phyloP scores from a whole-genome alignment of 2,113 vertebrate species.

The Nanorana parkeri region DNA sequence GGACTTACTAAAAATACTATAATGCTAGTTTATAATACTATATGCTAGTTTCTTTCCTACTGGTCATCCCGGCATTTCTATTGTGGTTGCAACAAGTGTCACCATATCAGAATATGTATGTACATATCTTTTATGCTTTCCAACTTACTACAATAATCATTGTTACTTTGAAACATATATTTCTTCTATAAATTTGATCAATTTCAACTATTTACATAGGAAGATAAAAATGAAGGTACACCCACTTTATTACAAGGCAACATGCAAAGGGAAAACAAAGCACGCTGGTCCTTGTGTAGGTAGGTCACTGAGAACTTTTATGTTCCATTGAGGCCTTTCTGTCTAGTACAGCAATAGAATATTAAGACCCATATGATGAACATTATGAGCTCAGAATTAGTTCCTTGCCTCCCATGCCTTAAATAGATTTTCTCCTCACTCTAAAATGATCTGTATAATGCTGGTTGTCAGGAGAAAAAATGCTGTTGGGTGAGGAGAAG shows the following conservation, averaged over 20 bases:
- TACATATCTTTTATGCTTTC: too few species aligned
- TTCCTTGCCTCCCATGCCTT: slow-evolving; percentile 35
- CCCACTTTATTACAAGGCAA: not conserved
- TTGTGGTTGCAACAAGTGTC: too few species aligned
- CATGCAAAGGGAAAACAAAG: slow-evolving; percentile 1
- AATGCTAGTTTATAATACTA: too few species aligned
- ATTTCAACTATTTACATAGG: slow-evolving; percentile 8
- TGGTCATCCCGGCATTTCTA: too few species aligned
- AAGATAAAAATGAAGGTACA: not conserved
- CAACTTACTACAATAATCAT: not conserved
- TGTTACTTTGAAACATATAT: not conserved
- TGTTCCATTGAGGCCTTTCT: not conserved
- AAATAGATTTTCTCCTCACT: slow-evolving; percentile 86
- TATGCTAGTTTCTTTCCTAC: too few species aligned
- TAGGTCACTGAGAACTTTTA: not conserved
- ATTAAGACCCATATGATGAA: not conserved
- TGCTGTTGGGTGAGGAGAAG: slow-evolving; percentile 84
- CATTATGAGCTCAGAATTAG: slow-evolving; percentile 8
- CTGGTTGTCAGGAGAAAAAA: slow-evolving; percentile 70
- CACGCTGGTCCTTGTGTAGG: not conserved
- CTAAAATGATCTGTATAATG: slow-evolving; percentile 70
- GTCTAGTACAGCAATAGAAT: not conserved
- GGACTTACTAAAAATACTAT: too few species aligned
- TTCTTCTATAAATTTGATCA: not conserved
- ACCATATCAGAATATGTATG: too few species aligned